These are phyloP conservation scores for Cephalotes varians DNA, from an alignment of 2,888 invertebrate species.

Conservation along the genomic window DNA sequence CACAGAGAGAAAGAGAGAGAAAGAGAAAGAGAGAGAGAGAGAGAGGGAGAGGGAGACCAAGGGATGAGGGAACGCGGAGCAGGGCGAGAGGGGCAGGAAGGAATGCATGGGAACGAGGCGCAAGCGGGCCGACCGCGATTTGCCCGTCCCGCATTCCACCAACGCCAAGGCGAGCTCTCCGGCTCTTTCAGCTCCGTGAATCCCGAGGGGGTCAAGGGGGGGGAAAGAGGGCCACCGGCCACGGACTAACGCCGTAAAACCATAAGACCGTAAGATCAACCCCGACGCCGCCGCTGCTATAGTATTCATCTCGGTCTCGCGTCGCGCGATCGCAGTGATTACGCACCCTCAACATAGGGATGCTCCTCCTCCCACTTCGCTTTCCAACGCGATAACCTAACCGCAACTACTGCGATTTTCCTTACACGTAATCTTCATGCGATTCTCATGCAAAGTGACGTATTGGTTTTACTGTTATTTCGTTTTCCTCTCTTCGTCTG, in stretches of 20 bases:
- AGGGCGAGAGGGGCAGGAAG: constrained; percentile 74
- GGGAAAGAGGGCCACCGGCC: constrained; percentile 81
- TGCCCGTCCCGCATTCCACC: constrained; percentile 86
- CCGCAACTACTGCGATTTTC: background rate
- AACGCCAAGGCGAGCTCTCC: constrained; percentile 79
- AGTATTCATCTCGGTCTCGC: constrained; percentile 31
- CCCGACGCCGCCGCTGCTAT: constrained; percentile 65
- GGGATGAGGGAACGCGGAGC: constrained; percentile 60
- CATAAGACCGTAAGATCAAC: constrained; percentile 79
- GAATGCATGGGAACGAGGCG: constrained; percentile 84
- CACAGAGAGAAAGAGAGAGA: constrained; percentile 52
- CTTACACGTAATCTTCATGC: background rate
- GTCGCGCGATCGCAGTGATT: constrained; percentile 25
- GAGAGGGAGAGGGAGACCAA: constrained; percentile 51
- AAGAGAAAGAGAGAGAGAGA: constrained; percentile 58
- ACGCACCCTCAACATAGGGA: constrained; percentile 23
- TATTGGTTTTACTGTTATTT: background rate
- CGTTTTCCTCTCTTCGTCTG: background rate
- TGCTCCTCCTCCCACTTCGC: background rate
- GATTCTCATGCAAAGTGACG: background rate
- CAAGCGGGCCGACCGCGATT: constrained; percentile 85
- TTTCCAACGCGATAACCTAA: background rate
- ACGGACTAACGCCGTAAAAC: constrained; percentile 82
- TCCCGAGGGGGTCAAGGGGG: constrained; percentile 78
- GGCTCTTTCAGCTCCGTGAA: constrained; percentile 73